Conservation (phyloP, 2,113 vertebrate species). For the Clarias macrocephalus region DNA sequence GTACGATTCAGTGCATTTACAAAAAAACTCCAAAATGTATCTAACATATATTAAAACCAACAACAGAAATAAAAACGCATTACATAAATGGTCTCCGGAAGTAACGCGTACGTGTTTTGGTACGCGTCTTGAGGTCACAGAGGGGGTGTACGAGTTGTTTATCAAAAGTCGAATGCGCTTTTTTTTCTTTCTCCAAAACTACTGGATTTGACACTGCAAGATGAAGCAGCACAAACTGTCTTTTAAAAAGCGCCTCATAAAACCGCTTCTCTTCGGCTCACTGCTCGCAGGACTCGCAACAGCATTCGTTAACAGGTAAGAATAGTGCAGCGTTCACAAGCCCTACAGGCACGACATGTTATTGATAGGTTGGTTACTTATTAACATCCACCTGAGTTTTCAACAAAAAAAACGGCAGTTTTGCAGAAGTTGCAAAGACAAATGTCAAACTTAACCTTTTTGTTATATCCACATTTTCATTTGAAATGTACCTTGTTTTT, state of each 20-base stretch:
- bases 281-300: slow-evolving; percentile 63
- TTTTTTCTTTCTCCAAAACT: not conserved
- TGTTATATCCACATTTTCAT: not conserved
- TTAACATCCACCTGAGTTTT: not conserved
- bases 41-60: not conserved
- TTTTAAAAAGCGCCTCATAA: slow-evolving; percentile 62
- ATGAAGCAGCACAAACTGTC: slow-evolving; percentile 68
- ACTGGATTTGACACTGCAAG: not conserved
- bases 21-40: not conserved
- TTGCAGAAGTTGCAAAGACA: not conserved
- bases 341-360: not conserved
- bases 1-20: not conserved
- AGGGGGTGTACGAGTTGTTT: not conserved
- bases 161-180: not conserved
- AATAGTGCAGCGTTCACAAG: slow-evolving; percentile 18
- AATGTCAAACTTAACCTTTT: not conserved
- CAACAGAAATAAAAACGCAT: not conserved
- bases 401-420: too few species aligned
- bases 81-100: slow-evolving; percentile 10
- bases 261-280: slow-evolving; percentile 71
- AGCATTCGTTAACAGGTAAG: slow-evolving; percentile 70
- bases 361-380: not conserved
- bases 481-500: not conserved
- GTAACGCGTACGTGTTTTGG: slow-evolving; percentile 25
- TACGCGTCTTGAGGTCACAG: slow-evolving; percentile 24